Conservation (phyloP, 2,113 vertebrate genomes). For the Colistium nudipinnis region DNA sequence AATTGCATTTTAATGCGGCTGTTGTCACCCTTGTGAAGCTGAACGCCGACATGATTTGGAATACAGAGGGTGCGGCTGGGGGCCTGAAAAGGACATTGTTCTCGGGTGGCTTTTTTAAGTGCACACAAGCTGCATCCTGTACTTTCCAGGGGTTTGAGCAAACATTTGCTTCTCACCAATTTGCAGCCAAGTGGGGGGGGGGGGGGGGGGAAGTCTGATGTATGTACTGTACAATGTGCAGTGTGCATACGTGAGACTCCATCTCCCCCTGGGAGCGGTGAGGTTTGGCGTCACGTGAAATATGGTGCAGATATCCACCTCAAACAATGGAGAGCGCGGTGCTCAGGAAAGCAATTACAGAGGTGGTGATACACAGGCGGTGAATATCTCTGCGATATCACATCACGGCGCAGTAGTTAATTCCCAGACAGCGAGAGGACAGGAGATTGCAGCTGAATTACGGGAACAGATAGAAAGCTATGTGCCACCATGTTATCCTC, state of each 20-base stretch:
- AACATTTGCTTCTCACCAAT: conserved; percentile 55
- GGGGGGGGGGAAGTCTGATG: not conserved
- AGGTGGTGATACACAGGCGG: conserved; percentile 27
- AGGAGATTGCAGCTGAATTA: conserved; percentile 46
- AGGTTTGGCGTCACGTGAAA: conserved; percentile 13
- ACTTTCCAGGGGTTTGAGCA: conserved; percentile 25
- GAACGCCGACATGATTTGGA: conserved; percentile 64
- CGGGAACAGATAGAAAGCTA: conserved; percentile 29
- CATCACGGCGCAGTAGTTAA: conserved; percentile 34
- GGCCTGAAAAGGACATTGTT: conserved; percentile 43
- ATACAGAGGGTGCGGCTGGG: conserved; percentile 33
- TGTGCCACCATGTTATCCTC: conserved; percentile 1
- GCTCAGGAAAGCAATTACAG: conserved; percentile 50
- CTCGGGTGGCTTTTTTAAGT: conserved; percentile 35
- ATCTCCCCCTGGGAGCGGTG: conserved; percentile 10
- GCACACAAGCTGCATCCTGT: conserved; percentile 23
- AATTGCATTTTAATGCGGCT: conserved; percentile 70
- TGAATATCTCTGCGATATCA: conserved; percentile 54
- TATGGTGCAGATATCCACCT: conserved; percentile 5
- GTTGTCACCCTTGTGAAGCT: conserved; percentile 54
- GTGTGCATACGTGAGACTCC: too few relatives aligned
- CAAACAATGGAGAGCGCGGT: conserved; percentile 21
- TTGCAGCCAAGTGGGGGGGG: not conserved
- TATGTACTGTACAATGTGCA: not conserved
- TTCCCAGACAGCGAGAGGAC: conserved; percentile 36